A percentile compares a stretch with the other conserved stretches of the same genome.
phyloP scores from a whole-genome alignment of 2,888 invertebrate species.

The Calameuta pallipes region DNA sequence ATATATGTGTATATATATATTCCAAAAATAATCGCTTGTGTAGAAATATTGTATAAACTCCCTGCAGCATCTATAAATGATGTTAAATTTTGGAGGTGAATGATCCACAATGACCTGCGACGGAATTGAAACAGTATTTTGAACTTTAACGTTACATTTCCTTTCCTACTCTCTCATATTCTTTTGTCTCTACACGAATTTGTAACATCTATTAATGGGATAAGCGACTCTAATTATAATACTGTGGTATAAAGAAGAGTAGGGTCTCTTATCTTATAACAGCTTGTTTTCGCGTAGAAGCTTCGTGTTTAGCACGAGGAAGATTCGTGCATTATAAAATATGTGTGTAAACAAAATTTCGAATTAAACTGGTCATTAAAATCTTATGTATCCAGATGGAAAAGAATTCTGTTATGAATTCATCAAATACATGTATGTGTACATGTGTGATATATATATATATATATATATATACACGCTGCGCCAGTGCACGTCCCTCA shows the following conservation, averaged over 20 bases:
- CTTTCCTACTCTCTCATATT: background rate
- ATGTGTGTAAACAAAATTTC: background rate
- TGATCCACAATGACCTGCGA: background rate
- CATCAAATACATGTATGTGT: background rate
- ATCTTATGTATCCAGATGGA: background rate
- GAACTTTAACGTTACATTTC: background rate
- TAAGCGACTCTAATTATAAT: background rate
- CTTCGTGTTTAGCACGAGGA: background rate
- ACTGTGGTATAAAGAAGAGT: background rate
- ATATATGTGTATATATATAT: background rate
- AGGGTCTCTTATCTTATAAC: background rate
- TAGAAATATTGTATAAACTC: background rate
- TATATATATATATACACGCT: too few species aligned
- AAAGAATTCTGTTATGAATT: background rate
- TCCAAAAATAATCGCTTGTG: background rate
- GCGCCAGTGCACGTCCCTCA: too few species aligned
- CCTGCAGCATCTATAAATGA: background rate
- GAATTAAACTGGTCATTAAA: background rate
- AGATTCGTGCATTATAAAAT: background rate
- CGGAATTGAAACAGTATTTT: background rate
- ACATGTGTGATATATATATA: too few species aligned
- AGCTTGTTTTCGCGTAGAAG: background rate
- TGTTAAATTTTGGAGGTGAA: too few species aligned
- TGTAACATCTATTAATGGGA: background rate
- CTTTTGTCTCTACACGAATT: background rate